Conservation (phyloP, 1,140 invertebrate species). For the Bombus pyrosoma region DNA sequence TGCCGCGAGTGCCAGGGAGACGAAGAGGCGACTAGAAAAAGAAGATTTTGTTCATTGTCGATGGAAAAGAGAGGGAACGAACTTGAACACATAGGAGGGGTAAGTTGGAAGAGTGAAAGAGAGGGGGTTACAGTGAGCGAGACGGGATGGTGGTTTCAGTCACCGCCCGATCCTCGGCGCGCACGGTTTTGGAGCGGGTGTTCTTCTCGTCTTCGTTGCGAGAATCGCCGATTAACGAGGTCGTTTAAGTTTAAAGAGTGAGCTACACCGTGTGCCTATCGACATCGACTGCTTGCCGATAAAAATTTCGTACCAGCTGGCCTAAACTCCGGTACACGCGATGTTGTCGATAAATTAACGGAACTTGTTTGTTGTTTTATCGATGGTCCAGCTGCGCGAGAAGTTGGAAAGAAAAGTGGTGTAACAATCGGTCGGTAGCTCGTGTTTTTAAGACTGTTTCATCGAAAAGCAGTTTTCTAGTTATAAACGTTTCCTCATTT, state of each 20-base stretch:
- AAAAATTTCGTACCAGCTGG: neutral
- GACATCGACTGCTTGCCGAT: neutral
- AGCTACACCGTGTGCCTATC: constrained; percentile 30
- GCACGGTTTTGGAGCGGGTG: constrained; percentile 71
- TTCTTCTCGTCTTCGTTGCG: constrained; percentile 58
- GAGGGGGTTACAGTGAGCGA: constrained; percentile 61
- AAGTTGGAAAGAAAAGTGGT: constrained; percentile 8
- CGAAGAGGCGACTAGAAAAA: constrained; percentile 22
- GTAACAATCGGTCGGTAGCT: no score
- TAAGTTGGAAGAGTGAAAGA: constrained; percentile 37
- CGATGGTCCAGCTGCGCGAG: neutral
- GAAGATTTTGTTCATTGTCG: constrained; percentile 32
- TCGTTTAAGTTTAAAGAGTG: constrained; percentile 19
- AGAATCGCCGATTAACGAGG: constrained; percentile 44
- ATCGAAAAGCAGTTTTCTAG: neutral
- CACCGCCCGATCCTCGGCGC: constrained; percentile 81
- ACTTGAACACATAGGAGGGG: constrained; percentile 20
- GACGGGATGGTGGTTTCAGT: constrained; percentile 75
- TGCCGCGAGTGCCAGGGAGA: neutral
- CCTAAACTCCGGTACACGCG: neutral
- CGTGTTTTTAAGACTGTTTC: neutral
- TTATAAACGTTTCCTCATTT: neutral
- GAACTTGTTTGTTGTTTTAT: neutral
- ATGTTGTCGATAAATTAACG: neutral
- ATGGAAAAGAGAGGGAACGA: constrained; percentile 20